These are phyloP conservation scores for Lonchura striata DNA, from an alignment of 2,113 vertebrate genomes.

Conservation along the genomic window DNA sequence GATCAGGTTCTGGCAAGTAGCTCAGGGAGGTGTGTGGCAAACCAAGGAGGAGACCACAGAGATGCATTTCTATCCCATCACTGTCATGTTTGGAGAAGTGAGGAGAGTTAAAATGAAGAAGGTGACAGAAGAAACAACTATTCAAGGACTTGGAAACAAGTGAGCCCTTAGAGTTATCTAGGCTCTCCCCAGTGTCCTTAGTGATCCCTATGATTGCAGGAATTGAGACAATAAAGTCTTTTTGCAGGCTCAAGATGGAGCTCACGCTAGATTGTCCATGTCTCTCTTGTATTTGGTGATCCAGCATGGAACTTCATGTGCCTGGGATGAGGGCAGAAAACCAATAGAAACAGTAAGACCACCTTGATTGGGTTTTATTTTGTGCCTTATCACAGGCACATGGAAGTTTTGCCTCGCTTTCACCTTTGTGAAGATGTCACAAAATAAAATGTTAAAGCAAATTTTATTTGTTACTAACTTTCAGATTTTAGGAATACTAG, in stretches of 20 bases:
- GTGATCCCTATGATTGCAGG: neutral
- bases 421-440: neutral
- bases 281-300: neutral
- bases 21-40: neutral
- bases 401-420: neutral
- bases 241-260: neutral
- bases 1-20: neutral
- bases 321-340: neutral
- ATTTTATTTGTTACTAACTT: neutral
- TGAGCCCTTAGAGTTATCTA: neutral
- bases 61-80: neutral
- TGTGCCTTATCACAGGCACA: neutral
- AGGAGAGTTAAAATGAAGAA: neutral
- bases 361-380: neutral
- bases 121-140: neutral
- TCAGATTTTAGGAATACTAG: neutral
- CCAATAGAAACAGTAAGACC: neutral
- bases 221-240: neutral
- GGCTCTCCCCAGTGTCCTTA: neutral
- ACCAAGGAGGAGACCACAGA: neutral
- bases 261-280: accelerated
- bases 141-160: neutral
- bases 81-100: neutral
- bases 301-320: neutral
- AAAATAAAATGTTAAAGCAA: neutral